Evolutionary conservation across 2,113 vertebrate genomes (phyloP), one percentile per base, ranked within the genome.

Genomic region (Maccullochella peelii): DNA sequence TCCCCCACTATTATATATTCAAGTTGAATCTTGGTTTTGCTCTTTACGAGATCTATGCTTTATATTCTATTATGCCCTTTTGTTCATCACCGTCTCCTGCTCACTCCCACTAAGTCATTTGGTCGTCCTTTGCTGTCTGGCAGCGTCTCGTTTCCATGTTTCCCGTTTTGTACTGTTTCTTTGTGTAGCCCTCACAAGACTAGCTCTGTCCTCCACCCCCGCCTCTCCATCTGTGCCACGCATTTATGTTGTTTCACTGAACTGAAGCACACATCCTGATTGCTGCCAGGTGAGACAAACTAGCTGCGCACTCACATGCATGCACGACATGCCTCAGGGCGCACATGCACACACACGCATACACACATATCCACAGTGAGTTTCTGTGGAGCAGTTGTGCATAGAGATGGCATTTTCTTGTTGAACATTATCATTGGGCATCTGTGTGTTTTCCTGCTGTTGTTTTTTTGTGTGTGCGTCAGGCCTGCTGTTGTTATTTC

Each of bases 141-240:
- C 85, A 65, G 38, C 20, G 30, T 52, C 20, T 70, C 23, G 50
- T 71, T 86, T 80, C 78, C 63, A n/a, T 78, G 77, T 88, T 79
- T 85, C 52, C 57, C 16, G 8, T 89, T 90, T 86, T 75, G 73
- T 86, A 58, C 57, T 25, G 14, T 82, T 73, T 80, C 70, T 88
- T 85, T 91, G 84, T 86, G 84, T 47, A 65, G 61, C 65, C 52
- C 63, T 89, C 50, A 83, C 82, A 82, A 89, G 54, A 79, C 82
- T 73, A 15, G 65, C 88, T 80, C 80, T 23, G 44, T 87, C 72
- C 86, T 88, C 87, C 87, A n/a, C 87, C 90, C 84, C 87, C 86
- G 70, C 86, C 82, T 86, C 75, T 90, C 91, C 91, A 90, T 93
- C 92, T 91, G 91, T 84, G 85, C 82, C 80, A 76, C 79, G 71